A percentile compares a stretch with the other conserved stretches of the same genome.
Conservation (phyloP, 1,140 invertebrate genomes). For the Bombus balteatus region DNA sequence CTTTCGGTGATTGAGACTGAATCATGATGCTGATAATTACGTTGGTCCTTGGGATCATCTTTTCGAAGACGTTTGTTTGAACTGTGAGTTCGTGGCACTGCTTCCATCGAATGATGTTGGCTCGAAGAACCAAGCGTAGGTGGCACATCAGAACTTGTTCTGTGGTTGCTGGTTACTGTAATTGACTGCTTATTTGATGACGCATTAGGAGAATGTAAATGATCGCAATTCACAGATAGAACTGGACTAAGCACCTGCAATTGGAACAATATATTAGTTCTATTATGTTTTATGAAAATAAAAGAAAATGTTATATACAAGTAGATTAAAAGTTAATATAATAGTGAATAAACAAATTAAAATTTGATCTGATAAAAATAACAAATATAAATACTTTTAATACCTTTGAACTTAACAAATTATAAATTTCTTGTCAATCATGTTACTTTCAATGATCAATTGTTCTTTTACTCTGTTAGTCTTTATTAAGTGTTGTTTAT, state of each 20-base stretch:
- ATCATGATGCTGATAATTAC: constrained; percentile 36
- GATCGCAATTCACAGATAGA: constrained; percentile 77
- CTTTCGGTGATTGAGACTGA: constrained; percentile 49
- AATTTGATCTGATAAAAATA: too few relatives aligned
- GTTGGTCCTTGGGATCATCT: constrained; percentile 75
- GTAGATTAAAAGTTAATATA: too few relatives aligned
- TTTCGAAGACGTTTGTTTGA: constrained; percentile 86
- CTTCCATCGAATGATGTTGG: constrained; percentile 79
- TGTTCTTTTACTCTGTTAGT: too few relatives aligned
- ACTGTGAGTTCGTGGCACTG: constrained; percentile 85
- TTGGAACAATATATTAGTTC: constrained; percentile 5
- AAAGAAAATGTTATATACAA: too few relatives aligned
- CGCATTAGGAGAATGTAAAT: constrained; percentile 78
- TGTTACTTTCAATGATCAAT: too few relatives aligned
- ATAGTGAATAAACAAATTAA: too few relatives aligned
- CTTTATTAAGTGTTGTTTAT: too few relatives aligned
- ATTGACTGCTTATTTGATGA: constrained; percentile 74
- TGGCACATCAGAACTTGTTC: constrained; percentile 70
- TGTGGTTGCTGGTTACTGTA: constrained; percentile 72
- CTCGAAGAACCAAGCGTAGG: constrained; percentile 66
- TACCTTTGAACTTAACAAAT: too few relatives aligned
- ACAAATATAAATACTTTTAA: too few relatives aligned
- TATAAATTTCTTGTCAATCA: too few relatives aligned
- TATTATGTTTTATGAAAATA: background rate
- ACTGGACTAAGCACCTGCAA: constrained; percentile 78